phyloP scores from a whole-genome alignment of 35 echinoderm and acorn worm species.

The Ophioderma brevispina region DNA sequence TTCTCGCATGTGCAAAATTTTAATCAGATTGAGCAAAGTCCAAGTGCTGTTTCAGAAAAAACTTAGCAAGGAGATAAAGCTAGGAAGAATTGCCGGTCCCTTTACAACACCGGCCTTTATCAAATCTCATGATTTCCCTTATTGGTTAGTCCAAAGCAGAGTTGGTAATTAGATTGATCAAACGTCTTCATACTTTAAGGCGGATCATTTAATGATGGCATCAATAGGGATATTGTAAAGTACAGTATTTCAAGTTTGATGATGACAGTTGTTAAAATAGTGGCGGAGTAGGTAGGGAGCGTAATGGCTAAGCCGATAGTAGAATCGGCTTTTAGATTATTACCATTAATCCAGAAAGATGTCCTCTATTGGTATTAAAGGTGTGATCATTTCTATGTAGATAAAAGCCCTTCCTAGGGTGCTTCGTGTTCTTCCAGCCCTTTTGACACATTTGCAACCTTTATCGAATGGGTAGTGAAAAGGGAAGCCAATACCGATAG shows the following conservation, averaged over 20 bases:
- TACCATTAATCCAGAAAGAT: background rate
- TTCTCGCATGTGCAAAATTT: background rate
- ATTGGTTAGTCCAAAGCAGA: background rate
- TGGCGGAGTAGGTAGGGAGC: background rate
- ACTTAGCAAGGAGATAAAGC: background rate
- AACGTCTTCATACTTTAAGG: background rate
- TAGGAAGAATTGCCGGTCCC: slow-evolving; percentile 14
- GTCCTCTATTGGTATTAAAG: background rate
- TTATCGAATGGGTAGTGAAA: slow-evolving; percentile 8
- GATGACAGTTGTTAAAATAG: background rate
- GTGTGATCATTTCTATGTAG: background rate
- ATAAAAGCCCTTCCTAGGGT: background rate
- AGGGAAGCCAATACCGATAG: background rate
- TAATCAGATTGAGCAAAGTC: background rate
- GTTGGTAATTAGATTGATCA: background rate
- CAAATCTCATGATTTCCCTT: background rate
- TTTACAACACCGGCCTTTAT: background rate
- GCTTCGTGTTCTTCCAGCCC: background rate
- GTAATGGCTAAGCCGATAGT: background rate
- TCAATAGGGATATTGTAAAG: background rate
- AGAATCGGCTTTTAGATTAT: background rate
- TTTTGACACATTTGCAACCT: background rate
- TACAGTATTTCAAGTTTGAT: background rate
- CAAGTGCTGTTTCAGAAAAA: background rate
- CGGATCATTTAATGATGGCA: background rate